Conservation (phyloP, 2,888 invertebrate genomes). For the Sturmia bella region DNA sequence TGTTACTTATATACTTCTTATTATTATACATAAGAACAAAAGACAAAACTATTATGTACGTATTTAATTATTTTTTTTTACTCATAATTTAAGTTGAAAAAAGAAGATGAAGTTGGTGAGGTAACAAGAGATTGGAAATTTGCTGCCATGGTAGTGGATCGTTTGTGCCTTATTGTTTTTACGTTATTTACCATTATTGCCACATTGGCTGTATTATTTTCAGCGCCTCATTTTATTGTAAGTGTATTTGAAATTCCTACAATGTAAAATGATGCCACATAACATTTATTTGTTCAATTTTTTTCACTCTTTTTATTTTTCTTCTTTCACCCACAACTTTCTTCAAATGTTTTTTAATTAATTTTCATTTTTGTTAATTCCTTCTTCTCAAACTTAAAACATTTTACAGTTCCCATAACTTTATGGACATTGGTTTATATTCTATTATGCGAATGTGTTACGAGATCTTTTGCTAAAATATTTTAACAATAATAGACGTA, state of each 20-base stretch:
- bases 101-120: constrained; percentile 96
- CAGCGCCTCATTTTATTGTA: constrained; percentile 97
- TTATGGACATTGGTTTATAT: constrained; percentile 63
- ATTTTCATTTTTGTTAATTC: constrained; percentile 6
- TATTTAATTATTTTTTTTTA: constrained; percentile 10
- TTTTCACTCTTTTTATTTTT: constrained; percentile 9
- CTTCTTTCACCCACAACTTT: neutral
- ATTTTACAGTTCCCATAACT: constrained; percentile 77
- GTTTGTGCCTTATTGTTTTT: constrained; percentile 99
- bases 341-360: neutral
- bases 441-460: constrained; percentile 56
- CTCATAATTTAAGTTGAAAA: constrained; percentile 86
- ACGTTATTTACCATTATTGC: constrained; percentile 98
- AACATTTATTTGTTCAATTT: constrained; percentile 1
- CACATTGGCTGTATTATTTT: constrained; percentile 96
- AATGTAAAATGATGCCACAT: constrained; percentile 30
- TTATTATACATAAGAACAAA: too few species aligned
- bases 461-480: constrained; percentile 62
- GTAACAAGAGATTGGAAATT: constrained; percentile 99
- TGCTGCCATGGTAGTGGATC: constrained; percentile 99
- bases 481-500: constrained; percentile 45
- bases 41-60: too few species aligned
- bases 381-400: constrained; percentile 13
- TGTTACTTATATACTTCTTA: too few species aligned
- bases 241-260: constrained; percentile 70